phyloP scores from a whole-genome alignment of 2,113 vertebrate genomes.

The Oenanthe oenanthe region DNA sequence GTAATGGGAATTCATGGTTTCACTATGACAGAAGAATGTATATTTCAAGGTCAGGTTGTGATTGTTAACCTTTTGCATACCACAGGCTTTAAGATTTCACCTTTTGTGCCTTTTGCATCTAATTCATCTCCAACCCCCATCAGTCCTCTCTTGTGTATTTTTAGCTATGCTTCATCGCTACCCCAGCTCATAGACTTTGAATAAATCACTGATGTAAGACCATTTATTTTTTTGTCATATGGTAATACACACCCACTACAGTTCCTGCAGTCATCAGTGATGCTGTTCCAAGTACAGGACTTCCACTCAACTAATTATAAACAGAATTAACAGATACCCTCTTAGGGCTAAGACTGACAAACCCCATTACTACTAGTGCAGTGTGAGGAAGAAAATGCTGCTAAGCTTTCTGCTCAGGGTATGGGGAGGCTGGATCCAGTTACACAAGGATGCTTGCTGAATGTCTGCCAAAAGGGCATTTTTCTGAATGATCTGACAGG shows the following conservation, averaged over 20 bases:
- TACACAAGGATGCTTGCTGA: constrained; percentile 73
- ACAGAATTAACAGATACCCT: not conserved
- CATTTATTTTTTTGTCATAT: constrained; percentile 1
- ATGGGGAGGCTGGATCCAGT: not conserved
- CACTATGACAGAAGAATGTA: not conserved
- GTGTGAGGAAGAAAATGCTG: not conserved
- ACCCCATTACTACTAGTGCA: not conserved
- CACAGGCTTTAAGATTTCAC: not conserved
- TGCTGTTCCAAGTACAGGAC: not conserved
- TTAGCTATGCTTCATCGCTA: not conserved
- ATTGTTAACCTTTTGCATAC: not conserved
- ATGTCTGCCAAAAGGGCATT: constrained; percentile 76
- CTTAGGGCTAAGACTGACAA: not conserved
- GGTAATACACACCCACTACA: not conserved
- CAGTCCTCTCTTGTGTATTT: not conserved
- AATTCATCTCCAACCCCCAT: not conserved
- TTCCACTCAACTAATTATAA: not conserved
- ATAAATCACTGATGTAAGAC: not conserved
- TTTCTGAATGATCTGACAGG: constrained; percentile 80
- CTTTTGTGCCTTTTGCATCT: not conserved
- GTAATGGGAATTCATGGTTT: not conserved
- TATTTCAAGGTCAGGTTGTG: not conserved
- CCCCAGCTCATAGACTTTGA: not conserved
- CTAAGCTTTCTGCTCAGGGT: constrained; percentile 39
- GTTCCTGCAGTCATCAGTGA: not conserved